Percentiles rank a stretch among this genome's conserved stretches.
These are phyloP conservation scores for Periophthalmus magnuspinnatus DNA, from an alignment of 2,797 vertebrate genomes.

Conservation along the genomic window DNA sequence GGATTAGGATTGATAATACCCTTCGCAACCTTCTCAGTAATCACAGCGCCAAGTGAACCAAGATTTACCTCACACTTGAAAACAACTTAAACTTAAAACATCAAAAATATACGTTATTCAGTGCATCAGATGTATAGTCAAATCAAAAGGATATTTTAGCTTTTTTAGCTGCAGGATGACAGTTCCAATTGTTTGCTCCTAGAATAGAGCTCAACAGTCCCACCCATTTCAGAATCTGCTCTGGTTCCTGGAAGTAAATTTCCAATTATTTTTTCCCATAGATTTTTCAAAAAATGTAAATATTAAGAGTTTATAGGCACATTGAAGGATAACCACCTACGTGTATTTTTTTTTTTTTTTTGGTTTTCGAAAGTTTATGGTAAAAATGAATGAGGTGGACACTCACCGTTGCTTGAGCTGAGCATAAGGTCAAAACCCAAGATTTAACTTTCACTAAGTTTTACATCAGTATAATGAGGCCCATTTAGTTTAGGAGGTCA, in stretches of 20 bases:
- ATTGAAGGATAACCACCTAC: no score
- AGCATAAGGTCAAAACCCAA: not conserved
- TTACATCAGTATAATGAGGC: constrained; percentile 16
- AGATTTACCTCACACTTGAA: not conserved
- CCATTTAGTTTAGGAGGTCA: constrained; percentile 40
- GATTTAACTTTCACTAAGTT: not conserved
- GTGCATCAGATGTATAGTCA: not conserved
- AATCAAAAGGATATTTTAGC: no score
- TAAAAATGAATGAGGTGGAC: no score
- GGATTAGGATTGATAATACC: not conserved
- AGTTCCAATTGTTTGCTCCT: no score
- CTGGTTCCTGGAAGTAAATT: no score
- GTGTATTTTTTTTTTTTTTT: no score
- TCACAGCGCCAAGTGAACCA: not conserved
- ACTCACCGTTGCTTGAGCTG: not conserved
- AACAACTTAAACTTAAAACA: not conserved
- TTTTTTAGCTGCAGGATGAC: no score
- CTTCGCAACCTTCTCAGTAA: not conserved
- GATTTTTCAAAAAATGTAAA: no score
- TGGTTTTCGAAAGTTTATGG: no score
- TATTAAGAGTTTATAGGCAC: no score
- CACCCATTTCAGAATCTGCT: no score
- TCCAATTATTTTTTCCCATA: no score
- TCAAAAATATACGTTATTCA: not conserved
- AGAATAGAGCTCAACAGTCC: not conserved